Evolutionary conservation across 2,888 invertebrate species (phyloP).

Genomic region (Altica lythri): DNA sequence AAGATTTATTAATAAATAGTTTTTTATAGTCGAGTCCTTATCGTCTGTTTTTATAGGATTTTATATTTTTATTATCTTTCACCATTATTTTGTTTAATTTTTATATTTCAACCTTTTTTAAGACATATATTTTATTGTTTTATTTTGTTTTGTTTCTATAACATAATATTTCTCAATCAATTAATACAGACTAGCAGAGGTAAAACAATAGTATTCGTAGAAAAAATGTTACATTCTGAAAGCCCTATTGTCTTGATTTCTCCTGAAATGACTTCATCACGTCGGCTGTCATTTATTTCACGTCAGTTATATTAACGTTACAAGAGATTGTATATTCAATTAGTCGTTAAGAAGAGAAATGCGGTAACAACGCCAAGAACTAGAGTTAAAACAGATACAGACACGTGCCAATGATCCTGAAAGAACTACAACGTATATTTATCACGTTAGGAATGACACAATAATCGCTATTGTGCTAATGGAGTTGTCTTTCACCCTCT

Average conservation of each 20-base stretch:
- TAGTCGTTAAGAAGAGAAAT: constrained; percentile 9
- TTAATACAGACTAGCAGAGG: too few relatives aligned
- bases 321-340: constrained; percentile 5
- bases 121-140: too few relatives aligned
- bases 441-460: constrained; percentile 35
- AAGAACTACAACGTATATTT: constrained; percentile 25
- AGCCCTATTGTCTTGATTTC: constrained; percentile 6
- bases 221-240: not conserved
- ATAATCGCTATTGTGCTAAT: constrained; percentile 41
- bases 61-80: too few relatives aligned
- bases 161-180: too few relatives aligned
- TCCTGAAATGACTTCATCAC: constrained; percentile 8
- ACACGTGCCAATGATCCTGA: constrained; percentile 32
- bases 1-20: too few relatives aligned
- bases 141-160: too few relatives aligned
- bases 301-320: not conserved
- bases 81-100: too few relatives aligned
- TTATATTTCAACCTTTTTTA: too few relatives aligned
- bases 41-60: too few relatives aligned
- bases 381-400: constrained; percentile 2
- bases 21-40: too few relatives aligned
- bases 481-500: constrained; percentile 46
- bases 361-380: not conserved
- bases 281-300: constrained; percentile 18
- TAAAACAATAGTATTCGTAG: not conserved